A percentile compares a stretch with the other conserved stretches of the same genome.
These are phyloP conservation scores for Madoqua kirkii DNA, from an alignment of 2,113 vertebrate genomes.

Conservation along the genomic window DNA sequence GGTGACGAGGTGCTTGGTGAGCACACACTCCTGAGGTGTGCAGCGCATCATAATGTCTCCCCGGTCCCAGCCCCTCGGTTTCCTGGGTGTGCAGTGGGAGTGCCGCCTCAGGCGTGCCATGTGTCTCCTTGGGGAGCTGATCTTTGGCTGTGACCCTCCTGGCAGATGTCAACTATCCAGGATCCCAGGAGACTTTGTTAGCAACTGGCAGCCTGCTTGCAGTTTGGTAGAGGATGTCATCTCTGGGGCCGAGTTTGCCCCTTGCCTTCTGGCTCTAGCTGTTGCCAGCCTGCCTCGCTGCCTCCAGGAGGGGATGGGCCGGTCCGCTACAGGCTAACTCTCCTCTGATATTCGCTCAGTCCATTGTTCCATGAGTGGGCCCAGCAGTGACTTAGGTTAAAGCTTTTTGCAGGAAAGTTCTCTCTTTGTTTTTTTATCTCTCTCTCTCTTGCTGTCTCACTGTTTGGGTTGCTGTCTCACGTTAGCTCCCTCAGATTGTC, in stretches of 20 bases:
- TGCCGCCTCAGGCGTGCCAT: background rate
- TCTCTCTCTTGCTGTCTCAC: background rate
- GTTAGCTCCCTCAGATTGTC: background rate
- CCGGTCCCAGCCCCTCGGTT: background rate
- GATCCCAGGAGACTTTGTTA: background rate
- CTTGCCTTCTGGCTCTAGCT: background rate
- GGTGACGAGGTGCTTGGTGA: background rate
- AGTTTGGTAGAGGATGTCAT: background rate
- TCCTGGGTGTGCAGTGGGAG: background rate
- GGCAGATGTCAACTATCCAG: background rate
- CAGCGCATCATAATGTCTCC: rapidly evolving
- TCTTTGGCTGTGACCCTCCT: background rate
- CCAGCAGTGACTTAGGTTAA: background rate
- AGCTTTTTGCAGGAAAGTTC: rapidly evolving
- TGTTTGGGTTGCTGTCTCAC: background rate
- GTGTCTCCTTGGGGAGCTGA: background rate
- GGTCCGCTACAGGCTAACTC: rapidly evolving
- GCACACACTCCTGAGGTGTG: background rate
- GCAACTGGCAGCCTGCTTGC: background rate
- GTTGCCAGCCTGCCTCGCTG: background rate
- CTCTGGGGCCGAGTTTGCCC: background rate
- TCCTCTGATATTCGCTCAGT: background rate
- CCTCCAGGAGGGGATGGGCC: background rate
- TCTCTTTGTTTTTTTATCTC: rapidly evolving
- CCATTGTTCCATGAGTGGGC: background rate